phyloP scores from a whole-genome alignment of 2,113 vertebrate species.

The Triplophysa siluroides region DNA sequence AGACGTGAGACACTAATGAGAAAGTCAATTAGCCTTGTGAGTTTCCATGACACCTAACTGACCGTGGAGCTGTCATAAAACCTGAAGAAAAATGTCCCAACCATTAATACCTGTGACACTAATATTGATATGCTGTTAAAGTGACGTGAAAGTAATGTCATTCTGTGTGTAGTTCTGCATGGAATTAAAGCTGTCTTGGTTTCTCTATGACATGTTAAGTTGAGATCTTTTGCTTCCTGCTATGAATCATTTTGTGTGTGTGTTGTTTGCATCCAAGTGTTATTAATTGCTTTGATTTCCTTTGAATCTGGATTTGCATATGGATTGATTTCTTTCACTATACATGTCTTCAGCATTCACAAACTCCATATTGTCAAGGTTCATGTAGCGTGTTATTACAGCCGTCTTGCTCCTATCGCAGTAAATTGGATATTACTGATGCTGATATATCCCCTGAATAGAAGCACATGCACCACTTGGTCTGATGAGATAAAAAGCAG shows the following conservation, averaged over 20 bases:
- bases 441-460: slow-evolving; percentile 74
- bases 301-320: slow-evolving; percentile 74
- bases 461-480: slow-evolving; percentile 70
- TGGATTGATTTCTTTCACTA: slow-evolving; percentile 71
- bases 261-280: slow-evolving; percentile 76
- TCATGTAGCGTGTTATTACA: slow-evolving; percentile 78
- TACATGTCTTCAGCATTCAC: slow-evolving; percentile 76
- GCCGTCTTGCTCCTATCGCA: slow-evolving; percentile 70
- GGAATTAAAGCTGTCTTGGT: slow-evolving; percentile 45
- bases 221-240: slow-evolving; percentile 44
- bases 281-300: slow-evolving; percentile 79
- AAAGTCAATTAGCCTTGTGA: slow-evolving; percentile 14
- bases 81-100: background rate
- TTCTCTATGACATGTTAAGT: slow-evolving; percentile 48
- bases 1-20: slow-evolving; percentile 2
- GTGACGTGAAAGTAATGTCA: too few relatives aligned
- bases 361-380: slow-evolving; percentile 75
- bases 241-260: slow-evolving; percentile 65
- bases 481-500: slow-evolving; percentile 67
- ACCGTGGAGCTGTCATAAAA: background rate
- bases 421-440: slow-evolving; percentile 80
- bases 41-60: slow-evolving; percentile 17
- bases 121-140: background rate
- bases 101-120: background rate
- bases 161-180: background rate